Percentiles rank a stretch among this genome's conserved stretches.
These are phyloP conservation scores for Phymorhynchus buccinoides DNA, from an alignment of 1,140 invertebrate species.

Conservation along the genomic window DNA sequence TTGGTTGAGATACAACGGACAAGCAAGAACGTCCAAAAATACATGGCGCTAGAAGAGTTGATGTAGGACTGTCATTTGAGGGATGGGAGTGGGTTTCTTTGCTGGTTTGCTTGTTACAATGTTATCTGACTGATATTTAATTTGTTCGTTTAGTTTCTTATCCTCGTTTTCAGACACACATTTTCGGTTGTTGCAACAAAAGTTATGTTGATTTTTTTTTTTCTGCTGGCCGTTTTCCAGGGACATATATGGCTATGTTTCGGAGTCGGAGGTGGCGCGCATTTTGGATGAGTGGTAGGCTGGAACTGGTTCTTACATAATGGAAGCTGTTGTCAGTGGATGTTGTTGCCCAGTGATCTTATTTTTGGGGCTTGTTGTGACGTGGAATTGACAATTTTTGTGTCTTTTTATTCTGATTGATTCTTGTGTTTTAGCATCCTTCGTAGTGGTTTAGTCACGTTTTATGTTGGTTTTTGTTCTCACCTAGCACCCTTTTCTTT, in stretches of 20 bases:
- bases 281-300: constrained; percentile 53
- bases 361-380: not conserved
- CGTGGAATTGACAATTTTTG: not conserved
- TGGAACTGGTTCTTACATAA: not conserved
- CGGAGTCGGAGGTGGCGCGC: constrained; percentile 48
- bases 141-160: too few species aligned
- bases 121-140: too few species aligned
- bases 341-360: not conserved
- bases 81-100: too few species aligned
- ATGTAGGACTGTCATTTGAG: too few species aligned
- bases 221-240: constrained; percentile 34
- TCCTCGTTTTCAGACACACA: too few species aligned
- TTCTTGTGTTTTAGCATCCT: not conserved
- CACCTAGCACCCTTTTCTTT: not conserved
- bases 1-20: too few species aligned
- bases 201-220: too few species aligned
- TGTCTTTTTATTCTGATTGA: not conserved
- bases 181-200: too few species aligned
- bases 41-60: too few species aligned
- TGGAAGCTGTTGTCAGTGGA: constrained; percentile 11
- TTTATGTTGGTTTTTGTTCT: not conserved
- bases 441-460: not conserved
- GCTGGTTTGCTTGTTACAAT: too few species aligned
- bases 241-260: constrained; percentile 44
- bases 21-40: too few species aligned